Evolutionary conservation across 2,888 invertebrate genomes (phyloP).

Genomic region (Chymomyza caudatula): DNA sequence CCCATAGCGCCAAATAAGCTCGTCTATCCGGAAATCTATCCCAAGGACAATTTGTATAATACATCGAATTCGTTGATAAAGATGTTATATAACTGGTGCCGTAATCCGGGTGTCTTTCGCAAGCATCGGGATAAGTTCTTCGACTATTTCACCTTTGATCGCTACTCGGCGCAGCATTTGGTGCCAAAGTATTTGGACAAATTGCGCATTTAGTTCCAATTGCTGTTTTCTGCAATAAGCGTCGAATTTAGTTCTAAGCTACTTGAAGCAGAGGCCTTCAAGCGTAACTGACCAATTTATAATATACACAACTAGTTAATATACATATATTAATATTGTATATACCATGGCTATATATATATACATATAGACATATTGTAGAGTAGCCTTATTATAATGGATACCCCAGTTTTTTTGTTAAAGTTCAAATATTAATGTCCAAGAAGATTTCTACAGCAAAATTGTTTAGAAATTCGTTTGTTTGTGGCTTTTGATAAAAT

Average conservation of each 20-base stretch:
- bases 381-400: slow-evolving; percentile 1
- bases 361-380: not conserved
- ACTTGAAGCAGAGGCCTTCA: not conserved
- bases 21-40: slow-evolving; percentile 87
- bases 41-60: slow-evolving; percentile 81
- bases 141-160: slow-evolving; percentile 76
- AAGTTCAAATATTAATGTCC: too few species aligned
- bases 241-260: slow-evolving; percentile 59
- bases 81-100: slow-evolving; percentile 80
- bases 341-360: not conserved
- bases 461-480: not conserved
- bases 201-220: slow-evolving; percentile 60
- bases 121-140: slow-evolving; percentile 74
- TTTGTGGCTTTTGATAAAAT: not conserved
- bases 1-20: slow-evolving; percentile 84
- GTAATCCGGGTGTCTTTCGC: slow-evolving; percentile 78
- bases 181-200: slow-evolving; percentile 77
- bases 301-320: not conserved
- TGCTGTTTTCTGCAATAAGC: slow-evolving; percentile 34
- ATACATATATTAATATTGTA: not conserved
- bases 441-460: too few species aligned
- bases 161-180: slow-evolving; percentile 76
- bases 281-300: slow-evolving; percentile 4
- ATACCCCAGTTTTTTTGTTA: too few species aligned
- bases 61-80: slow-evolving; percentile 80